phyloP scores from a whole-genome alignment of 2,113 vertebrate species.

The Neomonachus schauinslandi region DNA sequence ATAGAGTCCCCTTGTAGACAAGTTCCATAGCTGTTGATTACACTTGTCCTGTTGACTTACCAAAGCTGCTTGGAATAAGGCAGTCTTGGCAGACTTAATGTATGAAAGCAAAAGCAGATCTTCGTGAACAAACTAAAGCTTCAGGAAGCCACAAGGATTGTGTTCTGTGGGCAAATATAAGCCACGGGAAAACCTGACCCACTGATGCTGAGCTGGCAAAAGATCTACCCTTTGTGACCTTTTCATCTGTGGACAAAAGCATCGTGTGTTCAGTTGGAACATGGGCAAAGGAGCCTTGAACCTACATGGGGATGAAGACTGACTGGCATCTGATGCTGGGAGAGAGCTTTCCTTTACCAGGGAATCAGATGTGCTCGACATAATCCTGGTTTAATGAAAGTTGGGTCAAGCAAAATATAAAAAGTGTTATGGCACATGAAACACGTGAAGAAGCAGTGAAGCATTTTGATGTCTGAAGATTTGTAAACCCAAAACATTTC shows the following conservation, averaged over 20 bases:
- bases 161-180: not conserved
- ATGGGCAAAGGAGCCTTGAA: not conserved
- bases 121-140: not conserved
- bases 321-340: no score
- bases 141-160: not conserved
- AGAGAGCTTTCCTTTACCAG: not conserved
- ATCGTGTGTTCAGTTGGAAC: not conserved
- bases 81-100: not conserved
- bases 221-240: not conserved
- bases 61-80: not conserved
- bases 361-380: not conserved
- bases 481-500: not conserved
- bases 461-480: not conserved
- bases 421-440: not conserved
- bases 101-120: not conserved
- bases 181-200: not conserved
- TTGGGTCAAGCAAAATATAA: not conserved
- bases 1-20: not conserved
- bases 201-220: not conserved
- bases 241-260: not conserved
- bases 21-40: not conserved
- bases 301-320: not conserved
- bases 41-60: not conserved
- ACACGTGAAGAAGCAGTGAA: not conserved
- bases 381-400: not conserved